These are phyloP conservation scores for Leucoma salicis DNA, from an alignment of 2,888 invertebrate species.

Conservation along the genomic window DNA sequence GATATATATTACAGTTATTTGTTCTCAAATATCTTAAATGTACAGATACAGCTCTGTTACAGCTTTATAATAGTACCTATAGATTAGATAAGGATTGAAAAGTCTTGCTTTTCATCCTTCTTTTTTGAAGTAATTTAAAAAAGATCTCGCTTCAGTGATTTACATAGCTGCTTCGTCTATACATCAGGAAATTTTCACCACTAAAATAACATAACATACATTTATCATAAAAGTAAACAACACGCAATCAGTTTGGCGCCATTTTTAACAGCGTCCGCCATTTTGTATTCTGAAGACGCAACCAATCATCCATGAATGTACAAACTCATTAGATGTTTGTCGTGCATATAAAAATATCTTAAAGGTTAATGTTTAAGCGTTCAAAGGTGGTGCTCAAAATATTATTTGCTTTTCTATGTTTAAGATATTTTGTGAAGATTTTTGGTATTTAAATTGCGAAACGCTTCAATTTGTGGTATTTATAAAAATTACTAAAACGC, in stretches of 20 bases:
- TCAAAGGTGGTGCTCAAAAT: constrained; percentile 18
- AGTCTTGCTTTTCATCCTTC: no score
- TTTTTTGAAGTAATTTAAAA: no score
- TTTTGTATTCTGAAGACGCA: constrained; percentile 19
- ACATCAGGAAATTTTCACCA: no score
- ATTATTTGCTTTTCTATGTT: constrained; percentile 9
- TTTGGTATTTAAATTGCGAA: neutral
- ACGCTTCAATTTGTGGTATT: no score
- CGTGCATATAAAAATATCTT: constrained; percentile 60
- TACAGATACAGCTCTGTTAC: no score
- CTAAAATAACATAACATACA: constrained; percentile 13
- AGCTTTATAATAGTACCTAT: no score
- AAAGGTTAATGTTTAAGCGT: constrained; percentile 29
- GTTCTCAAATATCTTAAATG: no score
- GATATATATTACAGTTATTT: no score
- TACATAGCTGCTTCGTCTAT: no score
- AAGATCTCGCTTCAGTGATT: no score
- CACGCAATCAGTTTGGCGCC: constrained; percentile 28
- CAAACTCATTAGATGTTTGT: constrained; percentile 79
- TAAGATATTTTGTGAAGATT: neutral
- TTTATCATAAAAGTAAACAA: constrained; percentile 18
- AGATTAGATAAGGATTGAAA: no score
- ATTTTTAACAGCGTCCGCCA: constrained; percentile 32
- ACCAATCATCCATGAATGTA: constrained; percentile 49
- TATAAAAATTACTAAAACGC: no score